Evolutionary conservation across 1,140 invertebrate species (phyloP), one percentile per base, ranked within the genome.

Genomic region (Melitaea cinxia): DNA sequence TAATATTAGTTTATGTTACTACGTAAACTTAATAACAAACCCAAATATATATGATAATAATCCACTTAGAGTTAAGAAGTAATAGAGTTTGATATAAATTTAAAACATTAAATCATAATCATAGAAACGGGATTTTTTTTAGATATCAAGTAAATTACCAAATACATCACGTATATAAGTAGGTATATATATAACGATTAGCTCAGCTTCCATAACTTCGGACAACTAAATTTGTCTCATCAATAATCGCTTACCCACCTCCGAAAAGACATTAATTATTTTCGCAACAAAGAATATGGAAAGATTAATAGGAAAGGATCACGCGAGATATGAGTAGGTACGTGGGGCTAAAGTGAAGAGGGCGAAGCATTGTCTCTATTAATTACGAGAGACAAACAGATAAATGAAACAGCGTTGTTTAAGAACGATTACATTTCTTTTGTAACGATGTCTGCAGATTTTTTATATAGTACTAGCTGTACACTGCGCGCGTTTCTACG

Each of bases 261-360:
- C 10, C 12, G 42, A 7, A 21, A 12, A 3, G 42, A 23, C 23
- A 47, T 47, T 47, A 47, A 21, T 47, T 47, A 47, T 28, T 45
- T 45, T 9, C 33, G 39, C 15, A 33, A 42, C 39, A 55, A 63
- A 53, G 60, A 55, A 47, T 19, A 19, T 47, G 37, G 26, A 55
- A 63, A 49, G 26, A 63, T 49, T 55, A 55, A 55, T 63, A 55
- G 53, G 50, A 30, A 55, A 15, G 33, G 37, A 55, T 28, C 60
- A 63, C 42, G 39, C 60, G 30, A 61, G 37, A 35, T 45, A 42
- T 17, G 6, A 17, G 12, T 17, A 42, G 5, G 17, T 19, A 23
- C 37, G n/a, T n/a, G n/a, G 19, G 35, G 53, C 30, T 24, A 45
- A 57, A 57, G 55, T 45, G 14, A 45, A 24, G 42, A 56, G 54